These are phyloP conservation scores for Pecten maximus DNA, from an alignment of 2,888 invertebrate genomes.

Conservation along the genomic window DNA sequence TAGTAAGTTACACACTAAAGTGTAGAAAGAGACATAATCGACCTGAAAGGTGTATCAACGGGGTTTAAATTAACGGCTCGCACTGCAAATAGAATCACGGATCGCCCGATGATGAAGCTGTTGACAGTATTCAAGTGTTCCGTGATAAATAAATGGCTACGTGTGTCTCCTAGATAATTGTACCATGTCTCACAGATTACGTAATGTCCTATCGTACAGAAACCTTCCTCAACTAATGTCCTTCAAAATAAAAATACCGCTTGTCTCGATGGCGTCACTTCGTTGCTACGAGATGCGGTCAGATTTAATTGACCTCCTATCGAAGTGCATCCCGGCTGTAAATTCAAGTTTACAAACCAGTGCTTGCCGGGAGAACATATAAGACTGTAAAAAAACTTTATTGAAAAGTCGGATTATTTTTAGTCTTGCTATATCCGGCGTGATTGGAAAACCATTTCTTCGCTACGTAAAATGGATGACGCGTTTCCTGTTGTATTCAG, in stretches of 20 bases:
- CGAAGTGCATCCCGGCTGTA: background rate
- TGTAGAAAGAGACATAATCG: too few relatives aligned
- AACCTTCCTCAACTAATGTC: background rate
- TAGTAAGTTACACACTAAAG: too few relatives aligned
- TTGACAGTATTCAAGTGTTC: too few relatives aligned
- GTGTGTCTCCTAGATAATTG: too few relatives aligned
- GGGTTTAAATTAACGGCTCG: too few relatives aligned
- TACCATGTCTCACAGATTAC: too few relatives aligned
- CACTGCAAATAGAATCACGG: too few relatives aligned
- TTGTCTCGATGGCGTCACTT: background rate
- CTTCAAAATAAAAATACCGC: background rate
- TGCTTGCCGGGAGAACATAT: background rate
- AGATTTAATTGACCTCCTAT: background rate
- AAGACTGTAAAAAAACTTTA: background rate
- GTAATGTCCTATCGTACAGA: background rate
- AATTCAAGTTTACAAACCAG: background rate
- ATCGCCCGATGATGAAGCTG: too few relatives aligned
- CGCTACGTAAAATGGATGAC: background rate
- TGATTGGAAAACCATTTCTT: slow-evolving; percentile 20
- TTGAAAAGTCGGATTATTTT: slow-evolving; percentile 6
- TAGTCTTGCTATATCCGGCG: slow-evolving; percentile 6
- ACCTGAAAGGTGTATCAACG: too few relatives aligned
- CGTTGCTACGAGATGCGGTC: background rate
- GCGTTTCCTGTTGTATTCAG: background rate
- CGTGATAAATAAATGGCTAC: too few relatives aligned